These are phyloP conservation scores for Melanchra persicariae DNA, from an alignment of 2,888 invertebrate species.

Conservation along the genomic window DNA sequence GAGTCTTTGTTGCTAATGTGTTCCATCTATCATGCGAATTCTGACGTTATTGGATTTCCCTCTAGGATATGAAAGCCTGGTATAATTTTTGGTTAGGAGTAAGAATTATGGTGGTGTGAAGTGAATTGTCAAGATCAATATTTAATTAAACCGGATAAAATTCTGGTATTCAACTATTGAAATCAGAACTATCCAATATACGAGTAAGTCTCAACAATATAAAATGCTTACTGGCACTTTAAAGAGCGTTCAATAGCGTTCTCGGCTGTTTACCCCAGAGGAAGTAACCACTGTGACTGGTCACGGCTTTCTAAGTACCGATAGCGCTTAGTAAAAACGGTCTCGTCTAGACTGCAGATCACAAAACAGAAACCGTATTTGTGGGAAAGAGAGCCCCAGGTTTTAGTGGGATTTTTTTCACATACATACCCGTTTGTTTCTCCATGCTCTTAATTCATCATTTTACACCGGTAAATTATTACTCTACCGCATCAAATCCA, in stretches of 20 bases:
- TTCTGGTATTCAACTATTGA: too few relatives aligned
- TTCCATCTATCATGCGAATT: conserved; percentile 80
- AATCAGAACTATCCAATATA: too few relatives aligned
- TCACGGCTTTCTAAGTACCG: neutral
- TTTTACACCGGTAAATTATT: neutral
- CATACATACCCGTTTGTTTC: too few relatives aligned
- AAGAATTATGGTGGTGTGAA: neutral
- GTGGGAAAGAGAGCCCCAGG: neutral
- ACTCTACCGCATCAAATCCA: neutral
- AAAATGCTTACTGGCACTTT: neutral
- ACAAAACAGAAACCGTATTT: neutral
- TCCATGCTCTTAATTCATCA: neutral
- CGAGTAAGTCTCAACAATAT: neutral
- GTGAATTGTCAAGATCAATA: neutral
- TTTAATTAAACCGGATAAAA: neutral
- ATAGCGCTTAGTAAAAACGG: conserved; percentile 20
- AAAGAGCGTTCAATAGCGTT: too few relatives aligned
- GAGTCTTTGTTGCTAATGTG: conserved; percentile 80
- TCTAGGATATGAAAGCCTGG: conserved; percentile 66
- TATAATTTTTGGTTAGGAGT: neutral
- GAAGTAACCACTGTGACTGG: neutral
- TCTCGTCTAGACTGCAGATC: conserved; percentile 20
- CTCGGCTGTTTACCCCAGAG: neutral
- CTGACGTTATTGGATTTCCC: conserved; percentile 80
- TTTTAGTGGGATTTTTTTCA: neutral